Evolutionary conservation across 2,797 vertebrate genomes (phyloP).

Genomic region (Schizopygopsis malacanthus): DNA sequence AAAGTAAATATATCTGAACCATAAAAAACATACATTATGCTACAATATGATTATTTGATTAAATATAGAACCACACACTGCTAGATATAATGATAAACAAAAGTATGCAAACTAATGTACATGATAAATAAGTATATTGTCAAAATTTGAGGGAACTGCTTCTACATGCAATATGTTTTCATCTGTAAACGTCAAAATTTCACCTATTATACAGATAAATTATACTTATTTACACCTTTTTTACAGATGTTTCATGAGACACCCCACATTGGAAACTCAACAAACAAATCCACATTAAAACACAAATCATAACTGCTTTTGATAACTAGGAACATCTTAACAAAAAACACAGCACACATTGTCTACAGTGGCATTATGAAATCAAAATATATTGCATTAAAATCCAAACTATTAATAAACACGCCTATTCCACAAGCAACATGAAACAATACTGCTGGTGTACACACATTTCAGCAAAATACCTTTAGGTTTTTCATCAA

Average conservation of each 20-base stretch:
- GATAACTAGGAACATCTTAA: background rate
- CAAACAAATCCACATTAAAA: conserved; percentile 23
- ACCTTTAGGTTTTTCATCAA: background rate
- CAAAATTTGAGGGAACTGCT: background rate
- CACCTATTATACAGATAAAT: conserved; percentile 23
- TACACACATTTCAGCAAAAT: conserved; percentile 12
- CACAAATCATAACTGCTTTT: background rate
- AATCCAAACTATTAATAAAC: conserved; percentile 22
- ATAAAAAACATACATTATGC: background rate
- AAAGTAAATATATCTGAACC: background rate
- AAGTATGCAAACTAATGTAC: conserved; percentile 8
- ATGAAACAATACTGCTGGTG: background rate
- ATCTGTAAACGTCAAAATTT: conserved; percentile 11
- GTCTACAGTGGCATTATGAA: conserved; percentile 19
- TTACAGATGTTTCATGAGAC: conserved; percentile 4
- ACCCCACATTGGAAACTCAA: background rate
- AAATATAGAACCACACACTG: conserved; percentile 9
- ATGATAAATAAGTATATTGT: conserved; percentile 18
- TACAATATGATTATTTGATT: conserved; percentile 7
- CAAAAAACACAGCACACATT: conserved; percentile 21
- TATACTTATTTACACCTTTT: conserved; percentile 7
- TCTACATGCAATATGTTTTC: conserved; percentile 16
- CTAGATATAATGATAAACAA: conserved; percentile 27
- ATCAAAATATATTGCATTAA: conserved; percentile 26
- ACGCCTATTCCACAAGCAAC: background rate